These are phyloP conservation scores for Bubo bubo DNA, from an alignment of 2,113 vertebrate genomes.

Conservation along the genomic window DNA sequence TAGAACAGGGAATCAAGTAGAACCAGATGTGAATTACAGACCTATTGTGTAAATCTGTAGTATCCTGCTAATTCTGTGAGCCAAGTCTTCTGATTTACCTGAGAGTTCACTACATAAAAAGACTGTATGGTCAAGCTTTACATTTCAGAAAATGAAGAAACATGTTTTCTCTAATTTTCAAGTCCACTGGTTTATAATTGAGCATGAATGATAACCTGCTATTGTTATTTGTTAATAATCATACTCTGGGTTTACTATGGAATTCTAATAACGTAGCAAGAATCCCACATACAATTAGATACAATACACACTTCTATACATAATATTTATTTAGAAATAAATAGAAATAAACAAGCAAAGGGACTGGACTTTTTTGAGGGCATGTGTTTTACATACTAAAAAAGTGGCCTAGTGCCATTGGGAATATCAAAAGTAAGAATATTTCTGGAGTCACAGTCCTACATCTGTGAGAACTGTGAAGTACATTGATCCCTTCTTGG, in stretches of 20 bases:
- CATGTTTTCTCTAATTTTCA: not conserved
- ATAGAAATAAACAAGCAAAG: not conserved
- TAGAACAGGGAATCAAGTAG: not conserved
- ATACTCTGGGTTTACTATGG: not conserved
- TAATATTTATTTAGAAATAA: not conserved
- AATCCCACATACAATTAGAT: not conserved
- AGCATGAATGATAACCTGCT: not conserved
- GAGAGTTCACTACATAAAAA: not conserved
- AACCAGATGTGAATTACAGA: not conserved
- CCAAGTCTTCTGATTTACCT: not conserved
- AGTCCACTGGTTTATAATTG: not conserved
- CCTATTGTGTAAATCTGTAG: not conserved
- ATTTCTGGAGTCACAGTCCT: not conserved
- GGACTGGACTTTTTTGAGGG: not conserved
- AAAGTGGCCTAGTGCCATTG: not conserved
- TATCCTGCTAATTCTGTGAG: not conserved
- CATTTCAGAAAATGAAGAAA: not conserved
- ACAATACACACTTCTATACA: not conserved
- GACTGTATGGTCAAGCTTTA: not conserved
- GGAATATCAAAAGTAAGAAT: not conserved
- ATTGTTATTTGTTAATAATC: not conserved
- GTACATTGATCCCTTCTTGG: no score
- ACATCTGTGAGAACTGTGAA: not conserved
- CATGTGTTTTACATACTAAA: not conserved
- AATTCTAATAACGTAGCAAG: not conserved